A percentile compares a stretch with the other conserved stretches of the same genome.
Evolutionary conservation across 1,140 invertebrate species (phyloP).

Genomic region (Planococcus citri): DNA sequence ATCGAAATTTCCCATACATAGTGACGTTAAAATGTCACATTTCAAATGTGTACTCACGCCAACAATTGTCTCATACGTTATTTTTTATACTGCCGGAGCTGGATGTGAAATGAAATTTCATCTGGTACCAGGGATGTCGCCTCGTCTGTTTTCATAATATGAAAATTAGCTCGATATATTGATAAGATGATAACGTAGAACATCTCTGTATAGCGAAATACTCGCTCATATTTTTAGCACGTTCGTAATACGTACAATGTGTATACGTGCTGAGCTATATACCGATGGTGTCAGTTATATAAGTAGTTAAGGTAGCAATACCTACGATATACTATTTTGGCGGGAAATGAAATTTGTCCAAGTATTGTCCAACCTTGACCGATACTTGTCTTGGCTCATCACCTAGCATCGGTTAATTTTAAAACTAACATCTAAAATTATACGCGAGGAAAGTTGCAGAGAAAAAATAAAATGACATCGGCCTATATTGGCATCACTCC

Average conservation of each 20-base stretch:
- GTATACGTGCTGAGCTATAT: too few species aligned
- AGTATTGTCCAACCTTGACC: background rate
- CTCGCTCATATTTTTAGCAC: background rate
- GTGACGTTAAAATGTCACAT: background rate
- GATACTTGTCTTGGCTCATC: conserved; percentile 1
- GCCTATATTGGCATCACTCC: background rate
- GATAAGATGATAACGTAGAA: background rate
- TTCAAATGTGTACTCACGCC: background rate
- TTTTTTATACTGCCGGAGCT: background rate
- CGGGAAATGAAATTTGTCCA: background rate
- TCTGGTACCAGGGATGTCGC: too few species aligned
- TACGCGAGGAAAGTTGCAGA: background rate
- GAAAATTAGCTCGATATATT: background rate
- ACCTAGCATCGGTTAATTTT: background rate
- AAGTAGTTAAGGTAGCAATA: too few species aligned
- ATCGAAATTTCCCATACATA: background rate
- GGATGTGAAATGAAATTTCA: background rate
- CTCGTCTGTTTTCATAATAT: background rate
- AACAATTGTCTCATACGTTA: background rate
- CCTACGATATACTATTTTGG: too few species aligned
- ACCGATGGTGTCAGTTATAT: too few species aligned
- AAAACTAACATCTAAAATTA: background rate
- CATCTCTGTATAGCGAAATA: background rate
- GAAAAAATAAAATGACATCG: background rate
- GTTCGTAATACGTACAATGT: too few species aligned